Conservation (phyloP, 2,797 vertebrate species). For the Falco concolor region DNA sequence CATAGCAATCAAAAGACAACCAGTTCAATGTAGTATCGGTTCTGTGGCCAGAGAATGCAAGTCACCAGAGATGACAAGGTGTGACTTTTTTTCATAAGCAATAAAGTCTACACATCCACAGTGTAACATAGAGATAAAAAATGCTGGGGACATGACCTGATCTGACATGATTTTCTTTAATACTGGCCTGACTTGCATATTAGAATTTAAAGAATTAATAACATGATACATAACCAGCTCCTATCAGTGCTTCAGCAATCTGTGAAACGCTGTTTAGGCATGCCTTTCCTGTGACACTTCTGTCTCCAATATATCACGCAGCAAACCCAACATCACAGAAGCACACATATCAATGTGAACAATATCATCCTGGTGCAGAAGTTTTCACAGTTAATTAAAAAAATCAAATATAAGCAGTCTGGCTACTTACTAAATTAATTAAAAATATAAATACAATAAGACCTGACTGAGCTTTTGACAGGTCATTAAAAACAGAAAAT, state of each 20-base stretch:
- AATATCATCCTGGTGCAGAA: conserved; percentile 17
- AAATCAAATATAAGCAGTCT: conserved; percentile 65
- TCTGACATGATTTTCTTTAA: neutral
- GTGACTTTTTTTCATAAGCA: neutral
- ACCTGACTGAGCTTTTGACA: conserved; percentile 73
- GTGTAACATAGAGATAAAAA: neutral
- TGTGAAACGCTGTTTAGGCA: neutral
- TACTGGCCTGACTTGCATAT: neutral
- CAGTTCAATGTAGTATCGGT: neutral
- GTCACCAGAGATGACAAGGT: neutral
- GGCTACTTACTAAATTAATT: conserved; percentile 72
- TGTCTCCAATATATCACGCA: neutral
- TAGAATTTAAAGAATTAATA: neutral
- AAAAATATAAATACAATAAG: conserved; percentile 76
- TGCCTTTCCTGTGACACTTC: neutral
- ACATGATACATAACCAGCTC: neutral
- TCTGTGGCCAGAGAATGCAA: neutral
- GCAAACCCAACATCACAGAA: neutral
- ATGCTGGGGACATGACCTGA: neutral
- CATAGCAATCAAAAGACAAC: neutral
- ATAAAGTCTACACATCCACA: neutral
- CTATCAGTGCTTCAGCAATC: neutral
- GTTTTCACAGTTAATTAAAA: conserved; percentile 65
- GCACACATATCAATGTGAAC: neutral
- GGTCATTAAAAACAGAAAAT: conserved; percentile 70